Evolutionary conservation across 2,797 vertebrate species (phyloP), one percentile per base, ranked within the genome.

Genomic region (Thripadectes ignobilis): DNA sequence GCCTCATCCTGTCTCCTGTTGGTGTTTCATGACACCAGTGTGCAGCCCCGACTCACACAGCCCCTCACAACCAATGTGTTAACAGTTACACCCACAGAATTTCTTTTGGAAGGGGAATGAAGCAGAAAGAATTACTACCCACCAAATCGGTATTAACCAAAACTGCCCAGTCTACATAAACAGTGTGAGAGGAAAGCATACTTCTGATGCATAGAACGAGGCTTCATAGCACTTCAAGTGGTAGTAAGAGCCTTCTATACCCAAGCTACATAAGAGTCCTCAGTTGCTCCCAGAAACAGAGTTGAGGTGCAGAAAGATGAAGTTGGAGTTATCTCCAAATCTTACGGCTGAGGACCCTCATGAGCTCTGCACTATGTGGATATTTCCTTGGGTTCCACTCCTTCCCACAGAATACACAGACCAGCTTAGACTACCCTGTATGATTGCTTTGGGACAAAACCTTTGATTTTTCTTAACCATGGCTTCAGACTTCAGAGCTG

Each of bases 281-380:
- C 73, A 58, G 5, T 8, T 75, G 24, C 12, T 72, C 54, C 36
- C 20, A 66, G 52, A 61, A 58, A 41, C 21, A 72, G 32, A 61
- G 21, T 2, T 51, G 24, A 17, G 23, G 6, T 27, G 8, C 59
- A 68, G 51, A 83, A 83, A 65, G 43, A 65, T 65, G 19, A 66
- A 58, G 15, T 2, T 38, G 12, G 32, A 48, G 3, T 68, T 78
- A 12, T 22, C 16, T 19, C 39, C 51, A 88, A 54, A 54, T 61
- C 27, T 89, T 41, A 69, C 1, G 1, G 36, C 51, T 84, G 16
- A 81, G 61, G 14, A 58, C 6, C 3, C 48, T 76, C 34, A 51
- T 0, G 3, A 66, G 19, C 26, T 48, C 30, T 49, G 10, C 22
- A 11, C 19, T 7, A 1, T 9, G 6, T 4, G 3, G 20, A 4